Conservation (phyloP, 1,140 invertebrate species). For the Alviniconcha marisindica region DNA sequence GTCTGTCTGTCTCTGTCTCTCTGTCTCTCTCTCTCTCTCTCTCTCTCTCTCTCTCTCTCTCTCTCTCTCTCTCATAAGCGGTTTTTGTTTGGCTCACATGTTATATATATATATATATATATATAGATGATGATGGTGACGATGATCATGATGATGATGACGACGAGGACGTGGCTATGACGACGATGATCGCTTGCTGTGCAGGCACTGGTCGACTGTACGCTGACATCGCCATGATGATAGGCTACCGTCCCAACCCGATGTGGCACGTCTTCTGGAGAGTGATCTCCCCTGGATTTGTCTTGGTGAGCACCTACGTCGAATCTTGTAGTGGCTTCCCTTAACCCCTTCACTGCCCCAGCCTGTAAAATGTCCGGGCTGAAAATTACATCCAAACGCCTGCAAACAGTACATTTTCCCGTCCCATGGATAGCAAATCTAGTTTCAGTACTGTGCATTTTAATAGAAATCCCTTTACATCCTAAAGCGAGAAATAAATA, state of each 20-base stretch:
- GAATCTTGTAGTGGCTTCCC: too few relatives aligned
- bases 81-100: too few relatives aligned
- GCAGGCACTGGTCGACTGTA: constrained; percentile 48
- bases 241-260: constrained; percentile 48
- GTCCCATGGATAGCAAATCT: too few relatives aligned
- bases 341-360: too few relatives aligned
- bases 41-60: neutral
- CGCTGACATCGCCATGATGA: constrained; percentile 62
- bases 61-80: too few relatives aligned
- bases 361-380: too few relatives aligned
- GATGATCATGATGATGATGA: neutral
- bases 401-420: too few relatives aligned
- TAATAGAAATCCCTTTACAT: too few relatives aligned
- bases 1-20: neutral
- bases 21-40: neutral
- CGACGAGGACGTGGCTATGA: neutral
- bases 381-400: too few relatives aligned
- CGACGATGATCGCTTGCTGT: too few relatives aligned
- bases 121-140: neutral
- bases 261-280: constrained; percentile 87
- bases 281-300: constrained; percentile 84
- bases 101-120: neutral
- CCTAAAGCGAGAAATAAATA: too few relatives aligned
- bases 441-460: too few relatives aligned
- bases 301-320: constrained; percentile 80